phyloP scores from a whole-genome alignment of 1,140 invertebrate genomes.

The Nixonia krombeini region DNA sequence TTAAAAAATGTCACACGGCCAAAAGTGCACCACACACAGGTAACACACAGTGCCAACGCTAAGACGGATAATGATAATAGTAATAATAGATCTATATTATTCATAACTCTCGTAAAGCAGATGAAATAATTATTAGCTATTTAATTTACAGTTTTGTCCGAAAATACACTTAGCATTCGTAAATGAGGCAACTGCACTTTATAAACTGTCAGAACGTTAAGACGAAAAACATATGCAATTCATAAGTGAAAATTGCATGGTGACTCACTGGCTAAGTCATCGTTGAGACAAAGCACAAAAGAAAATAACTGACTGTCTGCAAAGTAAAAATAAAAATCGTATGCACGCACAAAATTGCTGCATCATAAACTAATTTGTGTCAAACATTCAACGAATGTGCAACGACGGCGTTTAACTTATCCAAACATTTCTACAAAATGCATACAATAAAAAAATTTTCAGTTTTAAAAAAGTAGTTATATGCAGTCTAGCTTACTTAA shows the following conservation, averaged over 20 bases:
- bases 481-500: too few relatives aligned
- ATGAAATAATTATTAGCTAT: not conserved
- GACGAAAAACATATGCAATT: too few relatives aligned
- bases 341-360: not conserved
- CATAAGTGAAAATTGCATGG: too few relatives aligned
- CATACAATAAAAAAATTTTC: too few relatives aligned
- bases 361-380: too few relatives aligned
- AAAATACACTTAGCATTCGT: not conserved
- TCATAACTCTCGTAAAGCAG: slow-evolving; percentile 11
- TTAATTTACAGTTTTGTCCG: not conserved
- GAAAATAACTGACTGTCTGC: not conserved
- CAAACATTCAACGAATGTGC: too few relatives aligned
- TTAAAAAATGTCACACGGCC: slow-evolving; percentile 55
- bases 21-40: slow-evolving; percentile 49
- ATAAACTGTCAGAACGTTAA: too few relatives aligned
- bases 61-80: slow-evolving; percentile 25
- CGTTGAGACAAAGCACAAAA: not conserved
- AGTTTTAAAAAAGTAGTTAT: too few relatives aligned
- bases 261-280: too few relatives aligned
- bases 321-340: not conserved
- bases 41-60: slow-evolving; percentile 34
- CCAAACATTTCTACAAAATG: too few relatives aligned
- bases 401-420: too few relatives aligned
- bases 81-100: slow-evolving; percentile 37
- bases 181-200: too few relatives aligned